Percentiles rank a stretch among this genome's conserved stretches.
Conservation (phyloP, 2,888 invertebrate genomes). For the Parnassius mnemosyne region DNA sequence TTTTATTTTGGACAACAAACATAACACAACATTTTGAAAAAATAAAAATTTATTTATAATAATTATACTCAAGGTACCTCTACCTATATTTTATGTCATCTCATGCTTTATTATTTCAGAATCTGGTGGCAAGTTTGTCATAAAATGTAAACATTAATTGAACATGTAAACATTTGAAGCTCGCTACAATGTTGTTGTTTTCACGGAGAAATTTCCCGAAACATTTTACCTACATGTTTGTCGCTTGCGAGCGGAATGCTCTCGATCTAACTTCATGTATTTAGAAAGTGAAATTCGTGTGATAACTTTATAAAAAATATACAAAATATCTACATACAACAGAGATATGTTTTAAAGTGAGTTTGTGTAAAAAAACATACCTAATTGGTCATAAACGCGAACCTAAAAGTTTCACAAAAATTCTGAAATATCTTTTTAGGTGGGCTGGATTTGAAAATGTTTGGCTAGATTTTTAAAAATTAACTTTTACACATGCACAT, state of each 20-base stretch:
- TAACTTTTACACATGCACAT: too few species aligned
- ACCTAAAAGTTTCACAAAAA: not conserved
- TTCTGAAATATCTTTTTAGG: too few species aligned
- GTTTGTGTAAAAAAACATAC: conserved; percentile 8
- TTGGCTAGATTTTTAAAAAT: too few species aligned
- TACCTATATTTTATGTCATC: too few species aligned
- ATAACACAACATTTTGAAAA: too few species aligned
- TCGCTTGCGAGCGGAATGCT: conserved; percentile 41
- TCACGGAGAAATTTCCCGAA: conserved; percentile 39
- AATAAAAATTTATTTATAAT: too few species aligned
- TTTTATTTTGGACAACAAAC: too few species aligned
- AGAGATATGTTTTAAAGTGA: conserved; percentile 12
- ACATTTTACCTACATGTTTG: conserved; percentile 56
- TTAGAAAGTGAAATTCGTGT: conserved; percentile 28
- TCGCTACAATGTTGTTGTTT: conserved; percentile 52
- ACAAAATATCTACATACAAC: conserved; percentile 1
- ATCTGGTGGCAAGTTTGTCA: not conserved
- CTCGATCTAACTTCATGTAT: conserved; percentile 40
- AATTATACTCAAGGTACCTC: too few species aligned
- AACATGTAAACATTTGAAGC: conserved; percentile 8
- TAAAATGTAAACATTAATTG: conserved; percentile 7
- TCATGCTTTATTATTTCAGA: not conserved
- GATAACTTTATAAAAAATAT: conserved; percentile 12
- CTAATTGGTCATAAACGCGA: conserved; percentile 3
- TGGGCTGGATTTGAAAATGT: too few species aligned